Evolutionary conservation across 1,140 invertebrate genomes (phyloP).

Genomic region (Drosophila orosa): DNA sequence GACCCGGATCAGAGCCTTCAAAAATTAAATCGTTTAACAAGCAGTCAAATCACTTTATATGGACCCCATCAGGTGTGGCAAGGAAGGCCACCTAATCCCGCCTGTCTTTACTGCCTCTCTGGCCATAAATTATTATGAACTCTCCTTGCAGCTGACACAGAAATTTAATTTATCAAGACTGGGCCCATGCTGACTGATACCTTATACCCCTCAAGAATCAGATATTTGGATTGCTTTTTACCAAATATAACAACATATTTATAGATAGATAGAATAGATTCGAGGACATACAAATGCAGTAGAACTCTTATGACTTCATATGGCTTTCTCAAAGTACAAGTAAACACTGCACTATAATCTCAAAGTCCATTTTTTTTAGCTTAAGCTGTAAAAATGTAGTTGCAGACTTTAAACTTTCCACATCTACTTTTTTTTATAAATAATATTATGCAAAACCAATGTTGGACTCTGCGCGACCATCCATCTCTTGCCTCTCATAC

Average conservation of each 20-base stretch:
- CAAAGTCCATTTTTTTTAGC: too few relatives aligned
- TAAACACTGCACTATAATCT: too few relatives aligned
- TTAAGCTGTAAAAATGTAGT: too few relatives aligned
- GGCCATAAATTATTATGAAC: slow-evolving; percentile 35
- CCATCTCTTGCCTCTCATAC: too few relatives aligned
- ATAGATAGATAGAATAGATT: background rate
- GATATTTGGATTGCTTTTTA: background rate
- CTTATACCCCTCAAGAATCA: background rate
- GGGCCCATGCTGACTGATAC: background rate
- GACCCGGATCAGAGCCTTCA: slow-evolving; percentile 11
- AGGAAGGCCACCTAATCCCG: slow-evolving; percentile 5
- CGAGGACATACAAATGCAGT: background rate
- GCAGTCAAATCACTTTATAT: slow-evolving; percentile 45
- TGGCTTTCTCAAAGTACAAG: background rate
- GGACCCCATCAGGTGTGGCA: slow-evolving; percentile 3
- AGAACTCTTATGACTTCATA: background rate
- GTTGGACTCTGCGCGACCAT: too few relatives aligned
- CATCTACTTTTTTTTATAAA: too few relatives aligned
- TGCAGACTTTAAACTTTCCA: too few relatives aligned
- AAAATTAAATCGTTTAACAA: slow-evolving; percentile 46
- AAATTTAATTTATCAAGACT: slow-evolving; percentile 4
- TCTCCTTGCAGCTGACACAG: slow-evolving; percentile 17
- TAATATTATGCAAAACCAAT: too few relatives aligned
- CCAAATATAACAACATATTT: slow-evolving; percentile 2
- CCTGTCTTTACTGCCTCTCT: slow-evolving; percentile 17